Evolutionary conservation across 2,113 vertebrate genomes (phyloP).

Genomic region (Daubentonia madagascariensis): DNA sequence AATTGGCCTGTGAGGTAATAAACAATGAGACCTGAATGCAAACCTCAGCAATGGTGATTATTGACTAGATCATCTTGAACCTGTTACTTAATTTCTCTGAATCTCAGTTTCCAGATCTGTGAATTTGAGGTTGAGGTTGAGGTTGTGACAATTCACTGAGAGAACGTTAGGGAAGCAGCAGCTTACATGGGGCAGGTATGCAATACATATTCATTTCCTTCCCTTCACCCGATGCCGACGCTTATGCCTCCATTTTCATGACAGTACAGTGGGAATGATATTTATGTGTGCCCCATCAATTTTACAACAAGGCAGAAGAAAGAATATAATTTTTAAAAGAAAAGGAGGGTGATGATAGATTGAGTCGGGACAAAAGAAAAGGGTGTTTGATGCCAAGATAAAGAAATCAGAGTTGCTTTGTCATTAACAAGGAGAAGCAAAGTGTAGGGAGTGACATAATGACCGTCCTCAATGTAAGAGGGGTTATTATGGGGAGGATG

Average conservation of each 20-base stretch:
- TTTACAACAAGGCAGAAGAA: neutral
- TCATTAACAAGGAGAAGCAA: neutral
- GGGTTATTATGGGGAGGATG: constrained; percentile 48
- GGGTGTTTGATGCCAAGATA: neutral
- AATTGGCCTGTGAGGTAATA: neutral
- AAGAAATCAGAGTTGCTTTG: constrained; percentile 5
- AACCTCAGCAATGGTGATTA: neutral
- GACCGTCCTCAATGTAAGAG: constrained; percentile 1
- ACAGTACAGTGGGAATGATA: neutral
- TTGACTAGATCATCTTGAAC: neutral
- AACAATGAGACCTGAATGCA: neutral
- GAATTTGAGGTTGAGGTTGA: neutral
- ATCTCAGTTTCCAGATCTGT: neutral
- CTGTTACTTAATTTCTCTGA: neutral
- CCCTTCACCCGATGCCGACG: neutral
- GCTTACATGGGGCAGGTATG: rapidly evolving
- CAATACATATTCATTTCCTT: neutral
- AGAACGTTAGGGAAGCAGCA: neutral
- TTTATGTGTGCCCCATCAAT: neutral
- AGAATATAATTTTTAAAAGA: constrained; percentile 26
- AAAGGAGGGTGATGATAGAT: constrained; percentile 10
- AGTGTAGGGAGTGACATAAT: constrained; percentile 37
- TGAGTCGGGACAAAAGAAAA: constrained; percentile 43
- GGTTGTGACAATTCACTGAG: neutral
- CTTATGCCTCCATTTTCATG: neutral